Evolutionary conservation across 2,113 vertebrate species (phyloP), one percentile per base, ranked within the genome.

Genomic region (Salvelinus fontinalis): DNA sequence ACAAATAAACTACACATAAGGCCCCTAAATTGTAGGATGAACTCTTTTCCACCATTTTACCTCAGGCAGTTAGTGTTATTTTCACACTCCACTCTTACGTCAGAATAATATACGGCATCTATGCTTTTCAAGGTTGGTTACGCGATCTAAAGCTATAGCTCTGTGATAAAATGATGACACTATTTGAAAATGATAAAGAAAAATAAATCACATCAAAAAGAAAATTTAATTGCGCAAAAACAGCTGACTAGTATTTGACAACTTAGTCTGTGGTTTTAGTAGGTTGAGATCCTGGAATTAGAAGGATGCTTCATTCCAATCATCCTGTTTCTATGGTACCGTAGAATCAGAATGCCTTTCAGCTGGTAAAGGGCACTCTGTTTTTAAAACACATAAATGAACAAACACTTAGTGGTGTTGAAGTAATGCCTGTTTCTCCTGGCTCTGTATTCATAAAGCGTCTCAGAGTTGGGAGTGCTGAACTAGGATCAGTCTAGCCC

Each of bases 361-460:
- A 85, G 88, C 92, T 93, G 94, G 95, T 93, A 93, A 94, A 95
- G 94, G 91, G 94, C 94, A 91, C 93, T 94, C 92, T 89, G 91
- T 73, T 54, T 81, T 44, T 11, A 44, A 91, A 88, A 92, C 75
- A 87, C 75, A 92, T 8, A 20, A 7, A 9, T 24, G 59, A 87
- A 93, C 79, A 90, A 87, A 94, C 93, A 94, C 93, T 90, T 88
- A 87, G 86, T 84, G 90, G 91, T 92, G 90, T 93, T 86, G 94
- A 87, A 87, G 89, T 90, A 93, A 90, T 93, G 95, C 93, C 94
- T 93, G 89, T 91, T 54, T 81, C 92, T 91, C 90, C 91, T 54
- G 14, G 51, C 14, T 14, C 51, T 13, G 51, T 18, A 54, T 16
- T 54, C 51, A 16, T 5, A 13, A 54, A 54, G 51, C 9, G 8